Evolutionary conservation across 2,113 vertebrate genomes (phyloP).

Genomic region (Donacobius atricapilla): DNA sequence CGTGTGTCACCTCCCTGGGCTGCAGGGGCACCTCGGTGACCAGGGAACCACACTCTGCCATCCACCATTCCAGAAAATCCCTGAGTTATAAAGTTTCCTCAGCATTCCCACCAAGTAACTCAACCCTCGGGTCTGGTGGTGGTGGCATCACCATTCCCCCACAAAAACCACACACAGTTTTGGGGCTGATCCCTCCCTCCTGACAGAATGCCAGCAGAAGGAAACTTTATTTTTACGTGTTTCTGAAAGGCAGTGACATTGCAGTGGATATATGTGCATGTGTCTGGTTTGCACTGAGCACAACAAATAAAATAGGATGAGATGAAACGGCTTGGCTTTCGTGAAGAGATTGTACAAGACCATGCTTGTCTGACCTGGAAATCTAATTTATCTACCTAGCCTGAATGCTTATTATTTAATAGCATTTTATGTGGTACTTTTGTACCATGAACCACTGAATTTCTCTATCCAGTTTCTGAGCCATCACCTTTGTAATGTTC

Average conservation of each 20-base stretch:
- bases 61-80: background rate
- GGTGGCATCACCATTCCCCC: background rate
- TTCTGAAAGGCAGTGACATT: background rate
- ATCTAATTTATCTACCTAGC: background rate
- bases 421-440: background rate
- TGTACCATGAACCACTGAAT: background rate
- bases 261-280: constrained; percentile 25
- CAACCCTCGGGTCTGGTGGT: background rate
- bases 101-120: background rate
- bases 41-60: background rate
- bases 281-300: background rate
- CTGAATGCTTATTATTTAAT: background rate
- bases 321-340: constrained; percentile 30
- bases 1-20: background rate
- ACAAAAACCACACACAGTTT: background rate
- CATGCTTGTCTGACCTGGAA: background rate
- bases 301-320: constrained; percentile 19
- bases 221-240: background rate
- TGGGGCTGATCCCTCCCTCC: background rate
- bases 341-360: background rate
- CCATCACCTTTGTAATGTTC: background rate
- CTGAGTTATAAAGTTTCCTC: background rate
- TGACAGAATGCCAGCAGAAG: background rate
- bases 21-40: background rate
- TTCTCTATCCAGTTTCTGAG: background rate